Evolutionary conservation across 1,140 invertebrate species (phyloP).

Genomic region (Cherax quadricarinatus): DNA sequence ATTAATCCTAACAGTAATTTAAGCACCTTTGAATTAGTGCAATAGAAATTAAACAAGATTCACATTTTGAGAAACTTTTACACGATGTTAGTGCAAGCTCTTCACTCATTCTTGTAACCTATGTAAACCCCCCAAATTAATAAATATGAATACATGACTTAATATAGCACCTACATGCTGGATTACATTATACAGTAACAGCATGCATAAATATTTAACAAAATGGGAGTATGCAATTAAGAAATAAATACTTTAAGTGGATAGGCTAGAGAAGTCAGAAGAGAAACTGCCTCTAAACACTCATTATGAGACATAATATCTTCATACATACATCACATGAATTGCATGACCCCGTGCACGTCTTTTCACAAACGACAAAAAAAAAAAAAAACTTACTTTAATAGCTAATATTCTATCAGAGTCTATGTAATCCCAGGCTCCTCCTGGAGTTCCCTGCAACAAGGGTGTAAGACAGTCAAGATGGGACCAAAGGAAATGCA

Average conservation of each 20-base stretch:
- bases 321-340: too few relatives aligned
- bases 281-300: background rate
- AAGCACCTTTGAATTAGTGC: too few relatives aligned
- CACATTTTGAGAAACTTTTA: too few relatives aligned
- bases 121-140: too few relatives aligned
- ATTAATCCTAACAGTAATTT: too few relatives aligned
- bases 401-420: slow-evolving; percentile 91
- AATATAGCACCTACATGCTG: too few relatives aligned
- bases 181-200: background rate
- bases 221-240: background rate
- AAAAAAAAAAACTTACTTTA: slow-evolving; percentile 84
- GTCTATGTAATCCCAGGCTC: slow-evolving; percentile 85
- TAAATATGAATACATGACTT: too few relatives aligned
- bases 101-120: too few relatives aligned
- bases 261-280: slow-evolving; percentile 7
- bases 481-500: slow-evolving; percentile 17
- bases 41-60: too few relatives aligned
- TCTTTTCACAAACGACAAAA: background rate
- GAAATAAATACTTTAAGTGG: background rate
- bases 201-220: background rate
- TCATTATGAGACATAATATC: too few relatives aligned
- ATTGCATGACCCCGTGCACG: too few relatives aligned
- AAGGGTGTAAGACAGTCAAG: slow-evolving; percentile 60
- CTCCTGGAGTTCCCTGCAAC: slow-evolving; percentile 72
- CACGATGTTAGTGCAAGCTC: too few relatives aligned